Evolutionary conservation across 2,888 invertebrate species (phyloP), one percentile per base, ranked within the genome.

Genomic region (Drosophila testacea): DNA sequence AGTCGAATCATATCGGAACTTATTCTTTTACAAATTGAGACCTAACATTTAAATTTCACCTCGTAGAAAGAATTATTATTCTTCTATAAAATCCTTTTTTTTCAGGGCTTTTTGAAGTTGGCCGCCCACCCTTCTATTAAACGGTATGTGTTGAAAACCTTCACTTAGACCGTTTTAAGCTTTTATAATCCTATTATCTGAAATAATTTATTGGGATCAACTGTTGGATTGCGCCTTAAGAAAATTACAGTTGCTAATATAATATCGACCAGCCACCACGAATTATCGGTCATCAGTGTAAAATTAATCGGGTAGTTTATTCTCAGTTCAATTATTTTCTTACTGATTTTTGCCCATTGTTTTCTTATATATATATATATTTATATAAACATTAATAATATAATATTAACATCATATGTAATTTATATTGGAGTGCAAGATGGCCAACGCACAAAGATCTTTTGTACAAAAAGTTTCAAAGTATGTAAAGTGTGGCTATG

Each of bases 401-500:
- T 22, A 22, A 22, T 22, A 22, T 3, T 22, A 22, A 22, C 3
- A 22, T 22, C 22, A 36, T 38, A 30, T 16, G 10, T 42, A 22
- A 13, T 36, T 42, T 34, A 3, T 6, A 22, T 47, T 41, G 28
- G 0, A 7, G n/a, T 57, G n/a, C 36, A 91, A 85, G 85, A 95
- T 95, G 95, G 93, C 95, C 66, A 94, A 94, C 48, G 93, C 94
- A 46, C 95, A 95, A 91, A 94, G 95, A 89, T 95, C 95, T 81
- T 96, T 96, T 93, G 95, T 95, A 77, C 95, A 95, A 89, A 96
- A 95, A 92, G 91, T 96, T 81, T 95, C 95, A 71, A 95, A 95
- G 94, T 94, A 92, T 90, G 90, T 89, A 39, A 4, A 13, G 0
- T 44, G 0, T 32, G 13, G 3, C 9, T 1, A 5, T 2, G 5